phyloP scores from a whole-genome alignment of 2,113 vertebrate genomes.

The Phyllostomus hastatus region DNA sequence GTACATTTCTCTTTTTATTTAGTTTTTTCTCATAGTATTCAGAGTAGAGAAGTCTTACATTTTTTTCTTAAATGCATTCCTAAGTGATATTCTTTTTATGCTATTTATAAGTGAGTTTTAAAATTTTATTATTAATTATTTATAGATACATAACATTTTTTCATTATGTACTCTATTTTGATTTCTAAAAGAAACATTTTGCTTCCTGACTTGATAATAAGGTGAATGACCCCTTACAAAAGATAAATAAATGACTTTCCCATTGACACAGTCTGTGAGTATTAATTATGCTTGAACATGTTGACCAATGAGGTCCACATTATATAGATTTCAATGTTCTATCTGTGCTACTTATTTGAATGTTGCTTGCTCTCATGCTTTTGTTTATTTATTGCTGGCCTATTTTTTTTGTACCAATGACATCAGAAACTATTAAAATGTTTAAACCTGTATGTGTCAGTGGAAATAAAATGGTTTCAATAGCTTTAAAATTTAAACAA shows the following conservation, averaged over 20 bases:
- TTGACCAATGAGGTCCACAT: not conserved
- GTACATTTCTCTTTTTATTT: not conserved
- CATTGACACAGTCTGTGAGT: not conserved
- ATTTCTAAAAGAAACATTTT: not conserved
- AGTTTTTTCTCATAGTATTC: not conserved
- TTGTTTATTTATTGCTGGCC: not conserved
- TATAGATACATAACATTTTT: not conserved
- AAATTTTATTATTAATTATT: not conserved
- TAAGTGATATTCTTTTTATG: not conserved
- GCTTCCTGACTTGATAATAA: not conserved
- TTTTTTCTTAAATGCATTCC: not conserved
- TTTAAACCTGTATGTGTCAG: not conserved
- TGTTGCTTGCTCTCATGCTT: not conserved
- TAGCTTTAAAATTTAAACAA: not conserved
- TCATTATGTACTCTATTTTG: not conserved
- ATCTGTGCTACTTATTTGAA: not conserved
- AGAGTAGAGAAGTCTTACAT: not conserved
- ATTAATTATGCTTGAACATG: not conserved
- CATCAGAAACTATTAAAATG: not conserved
- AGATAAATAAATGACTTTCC: not conserved
- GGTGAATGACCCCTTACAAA: not conserved
- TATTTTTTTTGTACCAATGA: not conserved
- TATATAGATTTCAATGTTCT: not conserved
- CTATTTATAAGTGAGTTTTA: not conserved
- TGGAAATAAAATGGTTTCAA: not conserved